Conservation (phyloP, 2,888 invertebrate species). For the Dicyrtoma fusca region DNA sequence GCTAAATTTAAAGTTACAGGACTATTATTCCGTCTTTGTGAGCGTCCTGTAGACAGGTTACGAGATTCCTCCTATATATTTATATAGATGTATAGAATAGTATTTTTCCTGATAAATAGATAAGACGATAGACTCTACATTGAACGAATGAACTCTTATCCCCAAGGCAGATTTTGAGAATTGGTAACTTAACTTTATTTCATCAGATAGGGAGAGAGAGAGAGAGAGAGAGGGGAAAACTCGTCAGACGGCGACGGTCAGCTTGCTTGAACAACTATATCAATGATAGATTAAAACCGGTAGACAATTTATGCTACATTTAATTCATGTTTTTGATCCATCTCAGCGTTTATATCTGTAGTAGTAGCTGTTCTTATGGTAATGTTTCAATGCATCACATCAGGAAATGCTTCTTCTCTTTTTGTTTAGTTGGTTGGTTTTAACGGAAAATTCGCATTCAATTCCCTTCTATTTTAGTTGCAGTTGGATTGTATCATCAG, state of each 20-base stretch:
- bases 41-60: too few species aligned
- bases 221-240: background rate
- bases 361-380: background rate
- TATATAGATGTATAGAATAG: too few species aligned
- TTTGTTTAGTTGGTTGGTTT: background rate
- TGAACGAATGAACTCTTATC: constrained; percentile 26
- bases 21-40: too few species aligned
- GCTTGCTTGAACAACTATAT: constrained; percentile 9
- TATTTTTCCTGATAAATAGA: too few species aligned
- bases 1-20: constrained; percentile 27
- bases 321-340: constrained; percentile 15
- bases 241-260: constrained; percentile 22
- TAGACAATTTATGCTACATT: constrained; percentile 19
- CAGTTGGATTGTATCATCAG: too few species aligned
- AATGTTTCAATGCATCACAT: background rate
- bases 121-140: too few species aligned
- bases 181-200: background rate
- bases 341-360: background rate
- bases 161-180: background rate
- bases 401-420: constrained; percentile 11
- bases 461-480: background rate
- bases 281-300: constrained; percentile 29
- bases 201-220: background rate
- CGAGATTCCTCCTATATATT: too few species aligned
- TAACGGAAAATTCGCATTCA: background rate